Conservation (phyloP, 2,113 vertebrate species). For the Ardeotis arabs region DNA sequence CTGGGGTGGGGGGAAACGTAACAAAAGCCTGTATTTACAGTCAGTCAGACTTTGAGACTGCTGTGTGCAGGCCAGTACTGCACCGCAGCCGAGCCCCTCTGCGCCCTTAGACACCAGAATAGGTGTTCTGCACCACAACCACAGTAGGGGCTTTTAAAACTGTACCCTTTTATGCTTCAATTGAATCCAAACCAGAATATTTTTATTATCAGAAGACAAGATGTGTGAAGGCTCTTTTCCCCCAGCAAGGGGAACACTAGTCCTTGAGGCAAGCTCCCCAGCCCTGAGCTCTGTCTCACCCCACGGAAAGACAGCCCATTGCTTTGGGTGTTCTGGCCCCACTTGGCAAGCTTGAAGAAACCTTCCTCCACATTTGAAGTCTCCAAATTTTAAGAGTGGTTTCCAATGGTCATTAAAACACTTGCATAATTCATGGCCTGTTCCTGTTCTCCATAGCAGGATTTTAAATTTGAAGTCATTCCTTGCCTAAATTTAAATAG, state of each 20-base stretch:
- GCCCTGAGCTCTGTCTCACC: fast-evolving
- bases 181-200: neutral
- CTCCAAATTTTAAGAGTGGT: neutral
- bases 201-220: neutral
- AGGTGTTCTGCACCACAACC: neutral
- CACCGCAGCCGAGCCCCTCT: neutral
- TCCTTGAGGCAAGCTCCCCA: neutral
- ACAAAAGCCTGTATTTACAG: neutral
- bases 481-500: neutral
- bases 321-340: neutral
- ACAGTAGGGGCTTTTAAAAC: neutral
- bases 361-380: neutral
- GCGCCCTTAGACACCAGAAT: neutral
- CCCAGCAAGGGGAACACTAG: neutral
- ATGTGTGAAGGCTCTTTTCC: neutral
- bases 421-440: neutral
- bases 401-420: neutral
- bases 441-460: neutral
- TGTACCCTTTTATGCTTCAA: neutral
- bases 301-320: neutral
- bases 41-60: neutral
- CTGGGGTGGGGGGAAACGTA: neutral
- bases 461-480: neutral
- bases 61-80: neutral
- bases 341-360: neutral